Base-by-base conservation (phyloP, 2,888 invertebrate genomes). In the Lingula anatina region DNA sequence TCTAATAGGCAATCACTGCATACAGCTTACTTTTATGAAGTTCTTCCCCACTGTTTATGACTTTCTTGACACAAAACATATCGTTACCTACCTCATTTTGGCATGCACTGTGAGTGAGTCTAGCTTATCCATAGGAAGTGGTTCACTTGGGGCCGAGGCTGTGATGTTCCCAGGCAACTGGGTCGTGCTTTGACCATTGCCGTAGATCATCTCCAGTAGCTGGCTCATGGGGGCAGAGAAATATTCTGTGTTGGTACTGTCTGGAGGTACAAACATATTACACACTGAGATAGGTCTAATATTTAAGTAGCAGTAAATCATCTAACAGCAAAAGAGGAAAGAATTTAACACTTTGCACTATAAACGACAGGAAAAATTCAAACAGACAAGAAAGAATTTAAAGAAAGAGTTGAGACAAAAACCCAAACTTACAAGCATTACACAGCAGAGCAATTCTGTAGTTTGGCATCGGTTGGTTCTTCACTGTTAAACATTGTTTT, bases 91-190 rank as follows among this genome's bases (percentile, higher is more conserved):
- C 74, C 85, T 86, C 95, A 96, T 96, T 79, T 96, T 96, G 28
- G 93, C 91, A 71, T 96, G 96, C 27, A 95, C 87, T 0, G 95
- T 95, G 48, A 96, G 78, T 21, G 94, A 93, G 74, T 96, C 96
- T 40, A 96, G 79, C 47, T 93, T 86, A 47, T 88, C 88, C 87
- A 96, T 93, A 0, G 92, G 89, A 41, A 95, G 80, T 0, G 95
- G 95, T 9, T 87, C 86, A 0, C 90, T 90, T 2, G 91, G 90
- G 21, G 87, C 81, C 46, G 79, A 80, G 1, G 78, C 76, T 21
- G 70, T 64, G 28, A 78, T 69, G 62, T 72, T 73, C 27, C 77
- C 76, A 26, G 78, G 78, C 60, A 79, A 64, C 51, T 69, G 54
- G 2, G 69, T 70, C 26, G 71, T 73, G 51, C 60, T 66, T 57